Evolutionary conservation across 2,888 invertebrate genomes (phyloP), one percentile per base, ranked within the genome.

Genomic region (Lasioglossum figueresi): DNA sequence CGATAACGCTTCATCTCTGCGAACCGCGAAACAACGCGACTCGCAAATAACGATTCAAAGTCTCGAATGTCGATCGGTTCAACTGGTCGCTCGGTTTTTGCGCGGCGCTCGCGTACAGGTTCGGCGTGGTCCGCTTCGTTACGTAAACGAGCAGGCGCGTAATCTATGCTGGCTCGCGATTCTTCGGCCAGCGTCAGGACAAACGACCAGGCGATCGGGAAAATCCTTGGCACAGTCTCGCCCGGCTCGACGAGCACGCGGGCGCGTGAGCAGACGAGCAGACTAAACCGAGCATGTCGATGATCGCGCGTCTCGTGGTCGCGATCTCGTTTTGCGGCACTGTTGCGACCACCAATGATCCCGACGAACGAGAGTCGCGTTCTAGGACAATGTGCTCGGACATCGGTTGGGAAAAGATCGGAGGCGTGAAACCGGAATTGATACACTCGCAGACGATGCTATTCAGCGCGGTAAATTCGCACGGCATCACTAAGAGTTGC

Each of bases 341-440:
- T 27, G 27, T 75, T n/a, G 71, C 34, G 34, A 27, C 45, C 23
- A 56, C 74, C 52, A 80, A 85, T 84, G 71, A 87, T 63, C 1
- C 63, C 19, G 52, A 4, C n/a, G 34, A n/a, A 12, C 37, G 68
- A 68, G 8, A 12, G n/a, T 23, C 34, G 14, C 5, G 37, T 1
- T 14, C 37, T 1, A 63, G 82, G 82, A 48, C 79, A 86, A 85
- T 83, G 40, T 94, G 94, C 83, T 72, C 75, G 37, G 84, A 92
- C 66, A 84, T 80, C 34, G 92, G 91, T 37, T 94, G 94, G 94
- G 94, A 94, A 80, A 94, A 94, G 86, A 89, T 94, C 40, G 84
- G 81, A 19, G 94, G 94, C 45, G 91, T 94, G 88, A 93, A 87
- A 68, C 94, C 94, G 23, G 94, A 94, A 72, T 86, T 73, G 59